These are phyloP conservation scores for Baryphthengus martii DNA, from an alignment of 2,113 vertebrate species.

Conservation along the genomic window DNA sequence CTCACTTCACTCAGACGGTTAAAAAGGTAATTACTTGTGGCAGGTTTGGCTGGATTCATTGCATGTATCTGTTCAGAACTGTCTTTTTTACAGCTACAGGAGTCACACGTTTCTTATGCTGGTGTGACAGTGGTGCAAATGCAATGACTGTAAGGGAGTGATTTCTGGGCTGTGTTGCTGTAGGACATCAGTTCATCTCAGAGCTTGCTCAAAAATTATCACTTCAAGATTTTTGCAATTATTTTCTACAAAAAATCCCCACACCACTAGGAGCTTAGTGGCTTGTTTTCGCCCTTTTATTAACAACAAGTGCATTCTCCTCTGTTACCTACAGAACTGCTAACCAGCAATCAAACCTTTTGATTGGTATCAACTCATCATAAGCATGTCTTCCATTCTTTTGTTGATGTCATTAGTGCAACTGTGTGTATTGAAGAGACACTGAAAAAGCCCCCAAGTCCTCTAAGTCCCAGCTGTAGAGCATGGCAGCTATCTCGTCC, in stretches of 20 bases:
- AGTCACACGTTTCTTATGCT: background rate
- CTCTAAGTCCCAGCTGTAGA: background rate
- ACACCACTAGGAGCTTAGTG: background rate
- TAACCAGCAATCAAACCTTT: background rate
- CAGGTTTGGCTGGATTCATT: background rate
- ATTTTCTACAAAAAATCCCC: background rate
- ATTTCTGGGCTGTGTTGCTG: background rate
- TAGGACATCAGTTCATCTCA: background rate
- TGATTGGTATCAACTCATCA: background rate
- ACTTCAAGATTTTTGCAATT: background rate
- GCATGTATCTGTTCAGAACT: background rate
- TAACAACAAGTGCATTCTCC: background rate
- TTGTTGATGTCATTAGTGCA: background rate
- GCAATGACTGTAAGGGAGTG: background rate
- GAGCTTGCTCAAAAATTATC: conserved; percentile 8
- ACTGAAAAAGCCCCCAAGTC: background rate
- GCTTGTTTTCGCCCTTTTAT: background rate
- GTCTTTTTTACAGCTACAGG: background rate
- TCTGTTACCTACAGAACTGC: background rate
- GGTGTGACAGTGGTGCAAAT: background rate
- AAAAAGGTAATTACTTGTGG: conserved; percentile 19
- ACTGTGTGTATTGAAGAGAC: background rate
- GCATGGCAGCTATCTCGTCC: background rate
- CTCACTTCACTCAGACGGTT: background rate
- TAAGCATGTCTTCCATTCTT: background rate